Evolutionary conservation across 2,797 vertebrate genomes (phyloP).

Genomic region (Paramormyrops hopkinsi): DNA sequence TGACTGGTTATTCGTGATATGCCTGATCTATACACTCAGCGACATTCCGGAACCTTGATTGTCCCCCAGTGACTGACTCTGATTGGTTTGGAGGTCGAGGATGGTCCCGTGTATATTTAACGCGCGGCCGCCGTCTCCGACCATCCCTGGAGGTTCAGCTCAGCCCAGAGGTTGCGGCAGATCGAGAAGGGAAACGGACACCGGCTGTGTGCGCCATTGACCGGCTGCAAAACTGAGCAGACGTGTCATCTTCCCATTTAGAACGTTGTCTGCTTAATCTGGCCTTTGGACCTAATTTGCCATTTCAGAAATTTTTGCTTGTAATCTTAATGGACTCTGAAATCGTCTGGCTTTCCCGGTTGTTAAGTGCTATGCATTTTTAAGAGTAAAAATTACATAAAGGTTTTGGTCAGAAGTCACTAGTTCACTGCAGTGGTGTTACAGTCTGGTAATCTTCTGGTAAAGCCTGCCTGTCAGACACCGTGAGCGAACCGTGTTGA

Average conservation of each 20-base stretch:
- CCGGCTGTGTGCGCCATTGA: neutral
- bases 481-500: neutral
- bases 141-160: neutral
- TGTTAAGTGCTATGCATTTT: neutral
- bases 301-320: neutral
- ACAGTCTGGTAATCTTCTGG: neutral
- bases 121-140: neutral
- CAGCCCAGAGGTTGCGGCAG: neutral
- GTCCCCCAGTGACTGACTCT: neutral
- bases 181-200: neutral
- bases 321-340: constrained; percentile 10
- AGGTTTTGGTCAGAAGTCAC: neutral
- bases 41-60: neutral
- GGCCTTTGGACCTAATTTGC: neutral
- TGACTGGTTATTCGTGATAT: neutral
- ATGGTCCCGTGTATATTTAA: neutral
- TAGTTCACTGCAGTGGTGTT: neutral
- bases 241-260: neutral
- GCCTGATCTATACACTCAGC: neutral
- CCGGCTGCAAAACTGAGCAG: neutral
- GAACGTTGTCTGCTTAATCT: neutral
- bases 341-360: neutral
- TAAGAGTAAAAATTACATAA: neutral
- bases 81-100: constrained; percentile 2
- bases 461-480: neutral